A percentile compares a stretch with the other conserved stretches of the same genome.
phyloP scores from a whole-genome alignment of 2,113 vertebrate genomes.

The Dendropsophus ebraccatus region DNA sequence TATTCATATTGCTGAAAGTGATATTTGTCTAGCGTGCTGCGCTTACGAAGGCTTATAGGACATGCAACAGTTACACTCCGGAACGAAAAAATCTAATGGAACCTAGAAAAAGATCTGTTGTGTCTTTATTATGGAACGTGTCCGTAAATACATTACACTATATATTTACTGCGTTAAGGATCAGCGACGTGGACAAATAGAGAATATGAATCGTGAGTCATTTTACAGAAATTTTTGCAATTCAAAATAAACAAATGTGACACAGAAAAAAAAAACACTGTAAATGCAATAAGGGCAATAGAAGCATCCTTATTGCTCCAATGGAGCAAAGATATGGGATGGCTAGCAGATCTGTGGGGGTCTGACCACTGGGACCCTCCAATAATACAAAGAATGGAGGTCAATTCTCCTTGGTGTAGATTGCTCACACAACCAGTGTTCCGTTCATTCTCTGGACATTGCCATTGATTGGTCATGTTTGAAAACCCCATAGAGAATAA shows the following conservation, averaged over 20 bases:
- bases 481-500: no score
- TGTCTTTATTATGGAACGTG: neutral
- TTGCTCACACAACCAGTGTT: no score
- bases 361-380: no score
- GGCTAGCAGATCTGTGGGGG: no score
- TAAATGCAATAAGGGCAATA: neutral
- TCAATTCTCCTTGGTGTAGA: no score
- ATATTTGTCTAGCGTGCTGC: conserved; percentile 11
- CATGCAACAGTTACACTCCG: neutral
- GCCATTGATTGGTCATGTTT: no score
- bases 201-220: neutral
- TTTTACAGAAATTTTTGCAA: neutral
- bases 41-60: neutral
- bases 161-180: neutral
- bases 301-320: neutral
- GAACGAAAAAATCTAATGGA: neutral
- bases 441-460: no score
- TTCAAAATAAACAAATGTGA: neutral
- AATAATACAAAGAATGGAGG: no score
- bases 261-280: neutral
- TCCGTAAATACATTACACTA: neutral
- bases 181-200: neutral
- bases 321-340: neutral
- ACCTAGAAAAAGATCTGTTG: neutral
- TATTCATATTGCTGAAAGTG: conserved; percentile 26